Conservation (phyloP, 2,888 invertebrate species). For the Callyntrura sp. region DNA sequence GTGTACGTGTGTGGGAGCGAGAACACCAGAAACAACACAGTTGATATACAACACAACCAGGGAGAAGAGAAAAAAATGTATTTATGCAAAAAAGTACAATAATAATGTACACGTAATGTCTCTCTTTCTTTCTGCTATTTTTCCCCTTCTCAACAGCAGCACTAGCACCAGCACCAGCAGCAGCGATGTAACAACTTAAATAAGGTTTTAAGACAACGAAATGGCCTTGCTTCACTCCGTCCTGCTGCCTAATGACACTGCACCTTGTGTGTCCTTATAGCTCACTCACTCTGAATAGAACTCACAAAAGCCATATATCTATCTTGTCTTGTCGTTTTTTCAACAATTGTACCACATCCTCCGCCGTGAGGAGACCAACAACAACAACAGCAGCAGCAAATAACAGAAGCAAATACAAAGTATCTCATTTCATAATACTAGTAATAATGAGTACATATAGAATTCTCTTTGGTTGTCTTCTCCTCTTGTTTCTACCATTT, state of each 20-base stretch:
- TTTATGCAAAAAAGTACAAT: slow-evolving; percentile 43
- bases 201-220: slow-evolving; percentile 53
- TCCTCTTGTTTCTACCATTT: slow-evolving; percentile 56
- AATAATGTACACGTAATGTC: slow-evolving; percentile 18
- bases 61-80: too few species aligned
- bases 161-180: too few species aligned
- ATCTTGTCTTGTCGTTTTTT: neutral
- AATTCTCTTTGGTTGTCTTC: slow-evolving; percentile 30
- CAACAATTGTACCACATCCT: slow-evolving; percentile 25
- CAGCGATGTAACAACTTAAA: slow-evolving; percentile 46
- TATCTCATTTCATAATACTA: slow-evolving; percentile 52
- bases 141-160: slow-evolving; percentile 4
- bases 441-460: slow-evolving; percentile 11
- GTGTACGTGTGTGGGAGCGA: neutral
- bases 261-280: slow-evolving; percentile 51
- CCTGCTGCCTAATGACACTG: slow-evolving; percentile 47
- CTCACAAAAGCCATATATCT: neutral
- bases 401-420: slow-evolving; percentile 51
- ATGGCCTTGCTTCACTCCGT: slow-evolving; percentile 64
- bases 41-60: slow-evolving; percentile 9
- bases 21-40: slow-evolving; percentile 12
- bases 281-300: neutral
- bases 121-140: slow-evolving; percentile 18
- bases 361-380: neutral
- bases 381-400: neutral